A percentile compares a stretch with the other conserved stretches of the same genome.
Conservation (phyloP, 1,140 invertebrate genomes). For the Zaprionus taronus region DNA sequence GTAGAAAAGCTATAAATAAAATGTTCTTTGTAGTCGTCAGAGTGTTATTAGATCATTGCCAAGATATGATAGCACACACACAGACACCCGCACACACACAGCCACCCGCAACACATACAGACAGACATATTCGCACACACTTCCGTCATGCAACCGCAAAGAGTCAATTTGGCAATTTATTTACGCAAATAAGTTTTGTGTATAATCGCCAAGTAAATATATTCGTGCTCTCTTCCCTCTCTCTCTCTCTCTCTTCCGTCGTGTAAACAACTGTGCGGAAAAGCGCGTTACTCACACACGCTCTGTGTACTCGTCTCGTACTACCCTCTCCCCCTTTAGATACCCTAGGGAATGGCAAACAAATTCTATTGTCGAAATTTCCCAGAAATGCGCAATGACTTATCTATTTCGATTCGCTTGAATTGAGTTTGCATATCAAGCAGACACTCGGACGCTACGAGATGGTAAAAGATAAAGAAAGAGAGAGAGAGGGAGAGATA, state of each 20-base stretch:
- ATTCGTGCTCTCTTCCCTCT: neutral
- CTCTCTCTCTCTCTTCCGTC: neutral
- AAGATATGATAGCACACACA: conserved; percentile 29
- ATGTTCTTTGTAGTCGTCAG: neutral
- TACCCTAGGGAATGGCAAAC: neutral
- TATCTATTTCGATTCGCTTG: conserved; percentile 10
- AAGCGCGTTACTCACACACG: conserved; percentile 19
- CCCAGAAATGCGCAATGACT: conserved; percentile 19
- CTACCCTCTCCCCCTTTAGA: neutral
- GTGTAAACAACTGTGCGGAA: conserved; percentile 14
- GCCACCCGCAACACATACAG: neutral
- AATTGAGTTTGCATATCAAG: neutral
- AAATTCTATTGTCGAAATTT: conserved; percentile 12
- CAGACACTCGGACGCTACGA: conserved; percentile 30
- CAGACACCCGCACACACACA: neutral
- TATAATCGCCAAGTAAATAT: conserved; percentile 28
- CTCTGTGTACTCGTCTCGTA: neutral
- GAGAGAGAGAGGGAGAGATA: neutral
- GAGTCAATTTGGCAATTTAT: conserved; percentile 24
- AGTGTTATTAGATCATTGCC: conserved; percentile 37
- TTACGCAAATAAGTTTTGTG: conserved; percentile 16
- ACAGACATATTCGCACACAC: neutral
- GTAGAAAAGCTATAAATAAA: neutral
- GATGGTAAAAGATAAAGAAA: neutral
- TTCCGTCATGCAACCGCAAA: conserved; percentile 14